These are phyloP conservation scores for Proales similis DNA, from an alignment of 1,140 invertebrate species.

Conservation along the genomic window DNA sequence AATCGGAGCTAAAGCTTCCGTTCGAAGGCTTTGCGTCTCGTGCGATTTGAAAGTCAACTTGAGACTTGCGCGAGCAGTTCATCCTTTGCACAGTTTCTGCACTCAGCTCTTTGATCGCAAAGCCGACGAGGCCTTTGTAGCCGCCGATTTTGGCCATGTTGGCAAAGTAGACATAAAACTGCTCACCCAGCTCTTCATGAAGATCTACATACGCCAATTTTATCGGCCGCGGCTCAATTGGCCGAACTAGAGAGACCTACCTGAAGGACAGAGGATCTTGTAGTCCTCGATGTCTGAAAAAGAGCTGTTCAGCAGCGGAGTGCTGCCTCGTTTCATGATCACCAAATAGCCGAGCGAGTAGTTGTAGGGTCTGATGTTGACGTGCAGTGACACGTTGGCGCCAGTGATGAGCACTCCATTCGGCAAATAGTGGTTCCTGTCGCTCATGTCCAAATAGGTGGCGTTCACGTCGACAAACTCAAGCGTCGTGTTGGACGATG, in stretches of 20 bases:
- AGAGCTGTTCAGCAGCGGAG: background rate
- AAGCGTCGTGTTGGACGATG: background rate
- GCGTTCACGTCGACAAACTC: conserved; percentile 16
- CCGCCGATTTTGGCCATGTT: no score
- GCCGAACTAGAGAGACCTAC: no score
- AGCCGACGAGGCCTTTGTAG: conserved; percentile 14
- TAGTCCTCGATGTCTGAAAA: conserved; percentile 7
- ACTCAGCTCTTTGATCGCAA: conserved; percentile 20
- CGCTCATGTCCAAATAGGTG: background rate
- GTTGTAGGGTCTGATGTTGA: conserved; percentile 10
- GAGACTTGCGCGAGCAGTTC: no score
- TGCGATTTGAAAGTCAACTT: no score
- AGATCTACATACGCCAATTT: no score
- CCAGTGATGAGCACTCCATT: conserved; percentile 12
- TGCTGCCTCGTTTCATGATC: background rate
- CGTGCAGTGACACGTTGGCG: conserved; percentile 31
- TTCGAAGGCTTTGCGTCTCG: no score
- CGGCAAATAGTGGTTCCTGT: background rate
- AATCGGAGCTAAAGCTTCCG: conserved; percentile 41
- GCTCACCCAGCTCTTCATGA: no score
- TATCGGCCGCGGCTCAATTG: no score
- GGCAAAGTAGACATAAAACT: no score
- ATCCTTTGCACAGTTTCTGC: no score
- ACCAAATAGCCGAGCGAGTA: background rate
- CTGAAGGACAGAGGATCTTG: conserved; percentile 9